Conservation (phyloP, 2,113 vertebrate genomes). For the Gymnarchus niloticus region DNA sequence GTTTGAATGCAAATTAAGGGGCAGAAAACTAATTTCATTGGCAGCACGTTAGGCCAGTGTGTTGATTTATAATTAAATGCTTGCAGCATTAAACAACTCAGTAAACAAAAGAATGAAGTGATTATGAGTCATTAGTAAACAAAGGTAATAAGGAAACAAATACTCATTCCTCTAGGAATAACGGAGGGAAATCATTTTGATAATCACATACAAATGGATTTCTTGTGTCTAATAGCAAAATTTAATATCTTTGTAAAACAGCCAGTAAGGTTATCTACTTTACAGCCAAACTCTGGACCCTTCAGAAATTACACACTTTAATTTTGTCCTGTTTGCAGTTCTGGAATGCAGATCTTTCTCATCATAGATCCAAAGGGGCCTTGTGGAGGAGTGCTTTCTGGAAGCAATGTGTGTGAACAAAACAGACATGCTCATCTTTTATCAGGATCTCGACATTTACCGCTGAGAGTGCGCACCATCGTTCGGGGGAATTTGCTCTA, state of each 20-base stretch:
- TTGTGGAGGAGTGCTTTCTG: neutral
- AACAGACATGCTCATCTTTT: neutral
- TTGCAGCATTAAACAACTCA: neutral
- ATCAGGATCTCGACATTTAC: neutral
- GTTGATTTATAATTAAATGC: neutral
- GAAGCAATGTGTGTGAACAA: neutral
- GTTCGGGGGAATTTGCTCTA: constrained; percentile 6
- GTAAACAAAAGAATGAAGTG: neutral
- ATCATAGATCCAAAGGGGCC: neutral
- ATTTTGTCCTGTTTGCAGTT: neutral
- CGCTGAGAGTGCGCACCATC: neutral
- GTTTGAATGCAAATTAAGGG: neutral
- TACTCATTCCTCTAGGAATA: neutral
- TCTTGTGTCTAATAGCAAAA: no score
- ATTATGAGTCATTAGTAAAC: neutral
- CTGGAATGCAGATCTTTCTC: neutral
- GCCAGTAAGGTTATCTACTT: neutral
- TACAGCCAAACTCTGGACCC: neutral
- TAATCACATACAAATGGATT: neutral
- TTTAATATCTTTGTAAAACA: no score
- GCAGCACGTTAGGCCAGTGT: neutral
- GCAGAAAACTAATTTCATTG: neutral
- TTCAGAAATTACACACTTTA: neutral
- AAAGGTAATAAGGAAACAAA: neutral
- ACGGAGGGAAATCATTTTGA: neutral